A percentile compares a stretch with the other conserved stretches of the same genome.
Conservation (phyloP, 92 coral and sea anemone species). For the Bergia sp. region DNA sequence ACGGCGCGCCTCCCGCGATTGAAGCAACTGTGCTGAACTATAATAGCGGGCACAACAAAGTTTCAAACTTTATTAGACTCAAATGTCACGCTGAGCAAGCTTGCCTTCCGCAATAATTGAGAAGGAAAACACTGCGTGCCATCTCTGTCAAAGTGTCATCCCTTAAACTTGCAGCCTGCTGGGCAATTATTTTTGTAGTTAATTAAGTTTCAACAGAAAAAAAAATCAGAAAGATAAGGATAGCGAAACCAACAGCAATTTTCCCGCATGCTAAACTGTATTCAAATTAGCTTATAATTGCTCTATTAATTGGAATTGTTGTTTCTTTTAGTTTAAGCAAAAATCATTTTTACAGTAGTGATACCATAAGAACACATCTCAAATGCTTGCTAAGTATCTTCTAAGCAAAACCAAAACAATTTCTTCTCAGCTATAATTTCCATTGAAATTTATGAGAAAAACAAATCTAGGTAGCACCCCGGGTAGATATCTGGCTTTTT, state of each 20-base stretch:
- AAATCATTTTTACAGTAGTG: slow-evolving; percentile 7
- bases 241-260: slow-evolving; percentile 13
- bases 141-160: slow-evolving; percentile 48
- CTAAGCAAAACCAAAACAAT: slow-evolving; percentile 28
- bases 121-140: slow-evolving; percentile 73
- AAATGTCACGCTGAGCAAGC: slow-evolving; percentile 73
- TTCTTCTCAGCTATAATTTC: slow-evolving; percentile 32
- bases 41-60: slow-evolving; percentile 44
- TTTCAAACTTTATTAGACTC: slow-evolving; percentile 78
- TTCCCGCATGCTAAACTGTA: slow-evolving; percentile 22
- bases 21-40: slow-evolving; percentile 47
- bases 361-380: slow-evolving; percentile 2
- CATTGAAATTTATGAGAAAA: slow-evolving; percentile 20
- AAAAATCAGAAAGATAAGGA: slow-evolving; percentile 27
- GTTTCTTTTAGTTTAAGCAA: slow-evolving; percentile 21
- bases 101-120: slow-evolving; percentile 47
- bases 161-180: slow-evolving; percentile 38
- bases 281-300: slow-evolving; percentile 37
- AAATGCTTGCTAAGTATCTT: slow-evolving; percentile 15
- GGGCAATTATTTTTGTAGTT: slow-evolving; percentile 39
- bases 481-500: slow-evolving; percentile 13
- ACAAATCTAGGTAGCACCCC: slow-evolving; percentile 36
- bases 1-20: slow-evolving; percentile 72
- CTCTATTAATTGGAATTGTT: slow-evolving; percentile 24
- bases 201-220: slow-evolving; percentile 41